Percentiles rank a stretch among this genome's conserved stretches.
Conservation (phyloP, 2,113 vertebrate species). For the Marmota flaviventris region DNA sequence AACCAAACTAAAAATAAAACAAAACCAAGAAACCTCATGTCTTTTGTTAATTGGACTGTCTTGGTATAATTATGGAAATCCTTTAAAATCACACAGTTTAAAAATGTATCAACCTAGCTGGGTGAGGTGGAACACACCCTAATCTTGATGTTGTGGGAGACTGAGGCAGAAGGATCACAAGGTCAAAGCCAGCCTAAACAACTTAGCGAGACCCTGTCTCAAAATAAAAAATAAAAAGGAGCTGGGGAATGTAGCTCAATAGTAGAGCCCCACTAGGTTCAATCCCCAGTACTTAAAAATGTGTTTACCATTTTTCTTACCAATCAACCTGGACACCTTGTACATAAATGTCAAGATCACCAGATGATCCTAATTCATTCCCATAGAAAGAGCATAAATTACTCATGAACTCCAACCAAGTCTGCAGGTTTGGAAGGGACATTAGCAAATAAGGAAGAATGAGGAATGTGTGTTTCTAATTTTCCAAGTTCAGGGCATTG, state of each 20-base stretch:
- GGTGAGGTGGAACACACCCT: too few species aligned
- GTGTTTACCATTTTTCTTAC: neutral
- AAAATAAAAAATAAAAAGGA: neutral
- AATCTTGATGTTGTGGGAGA: neutral
- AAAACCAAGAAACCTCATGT: neutral
- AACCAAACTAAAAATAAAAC: neutral
- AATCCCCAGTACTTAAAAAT: neutral
- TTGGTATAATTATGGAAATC: neutral
- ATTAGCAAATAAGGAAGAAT: neutral
- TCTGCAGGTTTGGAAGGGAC: neutral
- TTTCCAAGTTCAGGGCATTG: neutral
- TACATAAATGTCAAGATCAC: neutral
- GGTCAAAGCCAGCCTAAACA: neutral
- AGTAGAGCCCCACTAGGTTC: too few species aligned
- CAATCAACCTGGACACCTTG: conserved; percentile 1
- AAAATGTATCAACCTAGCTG: neutral
- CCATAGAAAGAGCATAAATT: conserved; percentile 41
- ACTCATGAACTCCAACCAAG: neutral
- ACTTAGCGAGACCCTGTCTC: neutral
- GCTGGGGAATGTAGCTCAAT: too few species aligned
- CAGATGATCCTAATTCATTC: neutral
- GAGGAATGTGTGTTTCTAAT: neutral
- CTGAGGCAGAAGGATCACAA: neutral
- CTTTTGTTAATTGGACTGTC: conserved; percentile 23
- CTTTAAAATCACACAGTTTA: neutral